phyloP scores from a whole-genome alignment of 2,888 invertebrate species.

The Diogma glabrata region DNA sequence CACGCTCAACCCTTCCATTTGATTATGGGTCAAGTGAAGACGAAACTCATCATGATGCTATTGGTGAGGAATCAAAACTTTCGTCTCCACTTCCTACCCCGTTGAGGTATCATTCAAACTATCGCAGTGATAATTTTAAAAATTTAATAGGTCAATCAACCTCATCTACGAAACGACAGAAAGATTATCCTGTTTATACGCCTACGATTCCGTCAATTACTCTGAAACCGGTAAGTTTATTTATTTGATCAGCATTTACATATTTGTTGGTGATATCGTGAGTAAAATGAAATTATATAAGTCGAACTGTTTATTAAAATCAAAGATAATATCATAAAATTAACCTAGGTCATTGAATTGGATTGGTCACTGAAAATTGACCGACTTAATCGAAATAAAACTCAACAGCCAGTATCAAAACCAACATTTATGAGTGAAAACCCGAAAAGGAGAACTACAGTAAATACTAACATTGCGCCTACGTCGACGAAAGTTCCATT shows the following conservation, averaged over 20 bases:
- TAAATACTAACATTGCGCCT: too few species aligned
- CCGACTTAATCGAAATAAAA: too few species aligned
- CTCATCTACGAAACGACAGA: neutral
- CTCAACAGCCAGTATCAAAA: too few species aligned
- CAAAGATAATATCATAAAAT: too few species aligned
- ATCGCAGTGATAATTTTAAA: slow-evolving; percentile 20
- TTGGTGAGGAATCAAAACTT: neutral
- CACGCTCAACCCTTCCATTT: neutral
- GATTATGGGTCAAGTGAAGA: neutral
- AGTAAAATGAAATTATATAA: too few species aligned
- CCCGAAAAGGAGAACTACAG: too few species aligned
- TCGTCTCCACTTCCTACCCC: neutral
- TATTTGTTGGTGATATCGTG: too few species aligned
- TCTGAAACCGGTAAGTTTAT: slow-evolving; percentile 22
- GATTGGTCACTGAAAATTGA: too few species aligned
- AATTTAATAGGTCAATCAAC: slow-evolving; percentile 14
- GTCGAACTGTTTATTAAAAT: too few species aligned
- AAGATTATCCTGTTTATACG: slow-evolving; percentile 20
- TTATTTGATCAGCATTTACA: neutral
- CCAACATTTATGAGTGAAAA: too few species aligned
- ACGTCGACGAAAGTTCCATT: too few species aligned
- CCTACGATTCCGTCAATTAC: slow-evolving; percentile 24
- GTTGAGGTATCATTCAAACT: slow-evolving; percentile 21
- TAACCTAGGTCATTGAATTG: too few species aligned
- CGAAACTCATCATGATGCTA: neutral